Percentiles rank a stretch among this genome's conserved stretches.
Conservation (phyloP, 2,797 vertebrate species). For the Champsocephalus esox region DNA sequence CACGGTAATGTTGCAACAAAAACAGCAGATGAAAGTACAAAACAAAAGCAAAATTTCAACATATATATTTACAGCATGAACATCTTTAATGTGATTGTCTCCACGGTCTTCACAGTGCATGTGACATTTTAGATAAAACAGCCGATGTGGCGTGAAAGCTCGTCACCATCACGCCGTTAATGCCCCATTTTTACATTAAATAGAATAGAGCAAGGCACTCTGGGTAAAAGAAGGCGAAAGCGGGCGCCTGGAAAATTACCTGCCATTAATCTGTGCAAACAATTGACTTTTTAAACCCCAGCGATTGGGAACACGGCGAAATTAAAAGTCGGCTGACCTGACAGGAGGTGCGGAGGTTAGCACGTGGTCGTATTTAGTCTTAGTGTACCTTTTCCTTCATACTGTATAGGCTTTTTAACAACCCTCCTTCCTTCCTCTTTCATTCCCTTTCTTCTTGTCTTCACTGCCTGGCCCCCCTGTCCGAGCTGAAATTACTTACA, state of each 20-base stretch:
- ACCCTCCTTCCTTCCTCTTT: slow-evolving; percentile 4
- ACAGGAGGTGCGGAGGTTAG: slow-evolving; percentile 60
- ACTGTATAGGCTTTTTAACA: slow-evolving; percentile 26
- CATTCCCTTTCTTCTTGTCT: slow-evolving; percentile 18
- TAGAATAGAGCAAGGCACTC: slow-evolving; percentile 84
- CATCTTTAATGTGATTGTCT: slow-evolving; percentile 70
- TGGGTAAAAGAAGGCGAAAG: slow-evolving; percentile 73
- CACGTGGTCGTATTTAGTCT: slow-evolving; percentile 58
- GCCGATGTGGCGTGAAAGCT: slow-evolving; percentile 44
- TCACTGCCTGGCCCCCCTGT: slow-evolving; percentile 47
- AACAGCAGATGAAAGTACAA: slow-evolving; percentile 60
- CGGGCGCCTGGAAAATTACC: slow-evolving; percentile 72
- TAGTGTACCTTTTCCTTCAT: slow-evolving; percentile 70
- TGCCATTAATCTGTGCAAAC: slow-evolving; percentile 84
- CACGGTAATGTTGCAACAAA: slow-evolving; percentile 50
- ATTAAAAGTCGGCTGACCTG: slow-evolving; percentile 74
- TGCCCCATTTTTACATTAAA: slow-evolving; percentile 72
- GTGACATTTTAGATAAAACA: slow-evolving; percentile 51
- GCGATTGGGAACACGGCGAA: slow-evolving; percentile 75
- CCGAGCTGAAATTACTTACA: slow-evolving; percentile 66
- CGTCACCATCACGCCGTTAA: slow-evolving; percentile 58
- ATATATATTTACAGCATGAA: slow-evolving; percentile 69
- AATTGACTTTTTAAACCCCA: slow-evolving; percentile 75
- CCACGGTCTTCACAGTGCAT: slow-evolving; percentile 63
- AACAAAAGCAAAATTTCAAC: slow-evolving; percentile 47